Conservation (phyloP, 2,113 vertebrate species). For the Aegotheles bennettii region DNA sequence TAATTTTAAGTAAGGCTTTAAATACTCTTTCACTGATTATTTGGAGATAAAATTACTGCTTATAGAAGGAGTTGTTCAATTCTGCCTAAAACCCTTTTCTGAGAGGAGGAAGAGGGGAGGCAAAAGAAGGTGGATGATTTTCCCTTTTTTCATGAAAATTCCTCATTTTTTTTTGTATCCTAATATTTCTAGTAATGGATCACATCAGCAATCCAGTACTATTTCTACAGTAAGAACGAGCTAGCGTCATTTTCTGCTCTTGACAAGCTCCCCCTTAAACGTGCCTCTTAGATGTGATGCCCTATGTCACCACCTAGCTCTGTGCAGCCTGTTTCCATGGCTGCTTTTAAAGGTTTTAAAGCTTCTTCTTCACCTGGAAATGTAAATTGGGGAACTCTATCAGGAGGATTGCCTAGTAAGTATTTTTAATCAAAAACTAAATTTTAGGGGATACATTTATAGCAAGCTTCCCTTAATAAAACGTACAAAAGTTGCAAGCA, state of each 20-base stretch:
- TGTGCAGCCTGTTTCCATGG: conserved; percentile 60
- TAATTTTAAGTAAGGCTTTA: neutral
- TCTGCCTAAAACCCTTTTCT: neutral
- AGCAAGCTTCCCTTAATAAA: neutral
- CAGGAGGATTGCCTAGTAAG: conserved; percentile 37
- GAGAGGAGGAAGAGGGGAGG: neutral
- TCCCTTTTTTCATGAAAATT: neutral
- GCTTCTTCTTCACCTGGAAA: conserved; percentile 56
- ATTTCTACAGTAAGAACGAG: neutral
- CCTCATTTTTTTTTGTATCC: neutral
- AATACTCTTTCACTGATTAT: neutral
- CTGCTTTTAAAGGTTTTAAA: conserved; percentile 62
- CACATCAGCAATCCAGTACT: neutral
- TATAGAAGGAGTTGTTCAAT: neutral
- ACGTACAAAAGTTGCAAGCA: conserved; percentile 26
- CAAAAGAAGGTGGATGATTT: neutral
- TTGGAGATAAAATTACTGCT: neutral
- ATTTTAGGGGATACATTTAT: conserved; percentile 22
- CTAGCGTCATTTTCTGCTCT: conserved; percentile 46
- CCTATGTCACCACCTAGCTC: conserved; percentile 54
- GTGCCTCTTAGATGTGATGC: conserved; percentile 56
- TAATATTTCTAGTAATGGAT: conserved; percentile 25
- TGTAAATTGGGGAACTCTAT: conserved; percentile 52
- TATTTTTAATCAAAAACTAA: conserved; percentile 59
- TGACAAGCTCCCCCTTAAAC: conserved; percentile 55